Evolutionary conservation across 2,888 invertebrate species (phyloP).

Genomic region (Dendrolimus pini): DNA sequence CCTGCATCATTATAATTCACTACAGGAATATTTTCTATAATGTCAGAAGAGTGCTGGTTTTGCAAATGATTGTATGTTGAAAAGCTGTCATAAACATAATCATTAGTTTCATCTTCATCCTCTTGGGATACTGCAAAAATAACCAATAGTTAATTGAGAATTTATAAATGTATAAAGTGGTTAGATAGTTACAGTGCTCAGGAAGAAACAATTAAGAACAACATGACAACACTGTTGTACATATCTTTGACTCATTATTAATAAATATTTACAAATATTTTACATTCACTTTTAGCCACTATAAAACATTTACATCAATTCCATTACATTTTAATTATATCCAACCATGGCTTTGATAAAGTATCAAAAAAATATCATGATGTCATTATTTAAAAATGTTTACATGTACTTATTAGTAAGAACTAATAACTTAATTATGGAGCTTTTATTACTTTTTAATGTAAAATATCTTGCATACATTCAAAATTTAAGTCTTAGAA

Average conservation of each 20-base stretch:
- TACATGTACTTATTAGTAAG: not conserved
- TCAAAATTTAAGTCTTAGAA: not conserved
- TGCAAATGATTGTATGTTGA: conserved; percentile 40
- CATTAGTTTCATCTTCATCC: conserved; percentile 53
- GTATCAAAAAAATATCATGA: too few relatives aligned
- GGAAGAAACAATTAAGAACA: too few relatives aligned
- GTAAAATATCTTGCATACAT: not conserved
- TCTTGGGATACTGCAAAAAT: conserved; percentile 59
- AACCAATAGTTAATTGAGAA: not conserved
- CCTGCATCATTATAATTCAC: conserved; percentile 13
- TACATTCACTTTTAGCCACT: too few relatives aligned
- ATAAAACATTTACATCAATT: too few relatives aligned
- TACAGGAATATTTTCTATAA: conserved; percentile 13
- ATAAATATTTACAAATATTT: too few relatives aligned
- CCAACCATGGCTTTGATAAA: too few relatives aligned
- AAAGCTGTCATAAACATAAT: conserved; percentile 52
- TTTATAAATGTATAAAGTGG: conserved; percentile 6
- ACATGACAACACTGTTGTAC: too few relatives aligned
- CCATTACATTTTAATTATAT: too few relatives aligned
- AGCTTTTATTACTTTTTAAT: not conserved
- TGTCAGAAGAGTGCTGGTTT: conserved; percentile 18
- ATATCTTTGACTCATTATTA: too few relatives aligned
- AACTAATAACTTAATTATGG: not conserved
- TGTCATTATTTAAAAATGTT: too few relatives aligned
- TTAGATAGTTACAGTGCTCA: not conserved